Percentiles rank a stretch among this genome's conserved stretches.
Conservation (phyloP, 2,888 invertebrate genomes). For the Cantharis flavilabris region DNA sequence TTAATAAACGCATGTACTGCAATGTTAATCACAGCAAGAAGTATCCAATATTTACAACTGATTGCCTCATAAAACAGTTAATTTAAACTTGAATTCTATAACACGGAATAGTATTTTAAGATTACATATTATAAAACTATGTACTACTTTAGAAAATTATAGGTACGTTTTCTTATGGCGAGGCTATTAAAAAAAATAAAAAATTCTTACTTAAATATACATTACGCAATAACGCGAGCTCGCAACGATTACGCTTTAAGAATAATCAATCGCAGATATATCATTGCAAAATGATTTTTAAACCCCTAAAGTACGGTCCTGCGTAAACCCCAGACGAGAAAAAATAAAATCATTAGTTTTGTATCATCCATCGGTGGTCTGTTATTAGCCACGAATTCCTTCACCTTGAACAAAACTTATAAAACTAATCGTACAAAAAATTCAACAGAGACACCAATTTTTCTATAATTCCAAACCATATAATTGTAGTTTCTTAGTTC, state of each 20-base stretch:
- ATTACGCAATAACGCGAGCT: neutral
- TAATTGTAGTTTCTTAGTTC: slow-evolving; percentile 34
- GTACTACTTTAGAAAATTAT: slow-evolving; percentile 16
- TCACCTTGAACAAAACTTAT: slow-evolving; percentile 33
- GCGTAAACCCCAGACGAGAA: slow-evolving; percentile 17
- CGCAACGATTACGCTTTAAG: neutral
- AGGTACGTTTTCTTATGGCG: neutral
- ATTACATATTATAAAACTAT: slow-evolving; percentile 19
- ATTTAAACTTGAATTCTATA: slow-evolving; percentile 15
- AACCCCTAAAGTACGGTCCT: neutral
- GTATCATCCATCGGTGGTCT: slow-evolving; percentile 24
- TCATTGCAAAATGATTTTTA: neutral
- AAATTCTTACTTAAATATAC: neutral
- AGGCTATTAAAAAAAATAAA: neutral
- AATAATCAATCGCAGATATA: neutral
- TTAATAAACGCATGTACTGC: neutral
- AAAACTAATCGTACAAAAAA: slow-evolving; percentile 30
- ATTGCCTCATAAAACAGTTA: slow-evolving; percentile 17
- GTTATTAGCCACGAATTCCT: slow-evolving; percentile 33
- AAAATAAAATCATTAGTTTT: slow-evolving; percentile 16
- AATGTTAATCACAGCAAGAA: neutral
- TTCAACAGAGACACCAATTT: slow-evolving; percentile 38
- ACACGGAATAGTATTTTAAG: slow-evolving; percentile 8
- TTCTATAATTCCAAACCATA: slow-evolving; percentile 33
- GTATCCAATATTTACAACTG: slow-evolving; percentile 1